Evolutionary conservation across 2,797 vertebrate genomes (phyloP), one percentile per base, ranked within the genome.

Genomic region (Trachops cirrhosus): DNA sequence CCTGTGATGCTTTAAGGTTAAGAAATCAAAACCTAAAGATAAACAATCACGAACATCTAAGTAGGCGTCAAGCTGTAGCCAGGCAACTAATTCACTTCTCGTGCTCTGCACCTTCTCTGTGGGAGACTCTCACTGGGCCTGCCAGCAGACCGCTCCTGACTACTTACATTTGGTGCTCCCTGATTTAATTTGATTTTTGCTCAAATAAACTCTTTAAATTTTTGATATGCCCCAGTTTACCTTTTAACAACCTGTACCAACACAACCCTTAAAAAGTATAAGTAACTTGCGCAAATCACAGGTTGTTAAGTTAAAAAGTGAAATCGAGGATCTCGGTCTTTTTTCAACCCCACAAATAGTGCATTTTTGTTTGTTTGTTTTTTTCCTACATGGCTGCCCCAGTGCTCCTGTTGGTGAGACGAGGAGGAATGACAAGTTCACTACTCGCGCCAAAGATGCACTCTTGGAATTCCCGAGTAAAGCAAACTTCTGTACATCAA

Each of bases 361-460:
- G n/a, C n/a, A n/a, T 48, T 14, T 48, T 48, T 21, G 50, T 52
- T 52, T 52, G 44, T 52, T 52, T 52, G 50, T 52, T 52, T 50
- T 18, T 64, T 4, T 10, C 57, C 64, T 11, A 0, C 0, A 8
- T 41, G 26, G 46, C n/a, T 21, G 37, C 26, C 52, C 71, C 78
- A 0, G 0, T n/a, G 7, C n/a, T 68, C 10, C 9, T 57, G 29
- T 67, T 29, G 3, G 0, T 22, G 86, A 71, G 34, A 9, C 5
- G 21, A 29, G 3, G 6, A 87, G 64, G 62, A 29, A 78, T 14
- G 46, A 48, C 54, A 44, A 26, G 41, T 34, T 52, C 22, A 4
- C 24, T 79, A 4, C 24, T 79, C 1, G 44, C 1, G 6, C 18
- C 41, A 22, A 16, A 32, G 46, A 26, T 0, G 10, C 5, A 21